Base-by-base conservation (phyloP, 1,140 invertebrate genomes). In the Eciton burchellii region DNA sequence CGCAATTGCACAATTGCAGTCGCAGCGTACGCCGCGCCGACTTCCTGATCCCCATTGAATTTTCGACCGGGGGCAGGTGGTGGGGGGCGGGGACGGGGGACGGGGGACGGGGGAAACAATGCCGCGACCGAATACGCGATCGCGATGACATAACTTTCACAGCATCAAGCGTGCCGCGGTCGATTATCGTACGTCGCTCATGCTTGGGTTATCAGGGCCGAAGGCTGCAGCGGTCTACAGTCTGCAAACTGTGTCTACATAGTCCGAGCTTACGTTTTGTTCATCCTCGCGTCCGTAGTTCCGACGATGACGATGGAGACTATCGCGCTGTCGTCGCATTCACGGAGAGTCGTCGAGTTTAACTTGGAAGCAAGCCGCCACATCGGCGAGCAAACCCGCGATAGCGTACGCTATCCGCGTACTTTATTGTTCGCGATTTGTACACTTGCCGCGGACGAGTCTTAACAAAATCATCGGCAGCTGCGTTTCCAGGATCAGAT, bases 281-380 rank as follows among this genome's bases (percentile, higher is more conserved):
- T 88, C 87, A 85, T 81, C 24, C 41, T 54, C 56, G 21, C 26
- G 16, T 56, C 62, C 57, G 57, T 76, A 83, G 49, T 84, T 70
- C 3, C 49, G 49, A 56, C 56, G 57, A 47, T 54, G 29, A n/a
- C n/a, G n/a, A n/a, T 19, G 41, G 12, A 56, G 49, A 70, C 45
- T 71, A 60, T 86, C 63, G 70, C 68, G 54, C 57, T 24, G 29
- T n/a, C 57, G 43, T 45, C 52, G 71, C 59, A 52, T 73, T 86
- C 59, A 79, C 57, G 57, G 49, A 84, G 85, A 82, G 76, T 82
- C 83, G 72, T 71, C 82, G 56, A 87, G 88, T 87, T 89, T 89
- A 89, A 89, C 88, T 89, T 89, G 89, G 89, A 88, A 84, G 82
- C 84, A 86, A 86, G 86, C 88, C 88, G 88, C 70, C 72, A 35